phyloP scores from a whole-genome alignment of 1,140 invertebrate species.

The Diorhabda sublineata region DNA sequence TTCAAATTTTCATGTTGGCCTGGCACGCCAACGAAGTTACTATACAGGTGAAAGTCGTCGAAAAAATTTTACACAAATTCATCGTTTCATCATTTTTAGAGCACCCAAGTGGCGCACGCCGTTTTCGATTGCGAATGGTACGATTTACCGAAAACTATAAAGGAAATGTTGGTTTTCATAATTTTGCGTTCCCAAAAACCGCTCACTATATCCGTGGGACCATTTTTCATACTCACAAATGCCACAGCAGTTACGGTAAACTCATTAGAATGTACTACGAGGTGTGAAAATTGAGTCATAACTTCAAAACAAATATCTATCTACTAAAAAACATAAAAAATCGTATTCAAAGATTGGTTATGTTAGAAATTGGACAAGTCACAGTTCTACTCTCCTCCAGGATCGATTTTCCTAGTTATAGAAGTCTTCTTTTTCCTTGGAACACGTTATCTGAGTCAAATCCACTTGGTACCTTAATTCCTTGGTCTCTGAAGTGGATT shows the following conservation, averaged over 20 bases:
- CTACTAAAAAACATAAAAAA: too few species aligned
- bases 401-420: neutral
- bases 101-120: neutral
- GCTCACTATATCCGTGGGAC: slow-evolving; percentile 43
- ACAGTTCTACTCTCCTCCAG: neutral
- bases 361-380: neutral
- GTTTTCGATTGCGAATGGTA: slow-evolving; percentile 8
- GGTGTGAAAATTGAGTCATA: neutral
- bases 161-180: slow-evolving; percentile 35
- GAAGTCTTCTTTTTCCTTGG: neutral
- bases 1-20: slow-evolving; percentile 8
- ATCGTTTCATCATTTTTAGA: neutral
- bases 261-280: neutral
- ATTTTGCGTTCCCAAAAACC: slow-evolving; percentile 41
- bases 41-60: neutral
- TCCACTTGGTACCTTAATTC: too few species aligned
- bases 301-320: too few species aligned
- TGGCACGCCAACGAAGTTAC: slow-evolving; percentile 11
- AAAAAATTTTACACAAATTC: neutral
- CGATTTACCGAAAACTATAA: neutral
- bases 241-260: slow-evolving; percentile 41
- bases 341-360: too few species aligned
- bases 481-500: too few species aligned
- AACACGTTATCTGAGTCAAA: too few species aligned
- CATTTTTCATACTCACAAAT: slow-evolving; percentile 45